Evolutionary conservation across 2,888 invertebrate species (phyloP).

Genomic region (Rotaria macrura): DNA sequence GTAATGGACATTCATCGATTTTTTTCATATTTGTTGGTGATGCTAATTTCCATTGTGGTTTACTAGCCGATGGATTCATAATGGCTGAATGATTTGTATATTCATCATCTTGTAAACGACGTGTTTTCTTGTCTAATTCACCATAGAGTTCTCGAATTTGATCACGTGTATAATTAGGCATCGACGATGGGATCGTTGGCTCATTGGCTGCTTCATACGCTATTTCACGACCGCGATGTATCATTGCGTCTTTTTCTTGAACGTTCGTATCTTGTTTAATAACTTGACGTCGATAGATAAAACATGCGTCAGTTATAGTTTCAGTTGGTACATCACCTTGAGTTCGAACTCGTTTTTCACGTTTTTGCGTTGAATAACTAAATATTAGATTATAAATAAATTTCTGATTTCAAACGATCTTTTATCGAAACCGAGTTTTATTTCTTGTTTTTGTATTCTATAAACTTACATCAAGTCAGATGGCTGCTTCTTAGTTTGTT

Average conservation of each 20-base stretch:
- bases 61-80: not conserved
- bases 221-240: not conserved
- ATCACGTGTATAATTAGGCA: not conserved
- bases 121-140: slow-evolving; percentile 10
- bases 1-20: not conserved
- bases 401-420: too few relatives aligned
- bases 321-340: too few relatives aligned
- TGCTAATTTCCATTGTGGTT: not conserved
- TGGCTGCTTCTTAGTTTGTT: not conserved
- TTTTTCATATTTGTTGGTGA: not conserved
- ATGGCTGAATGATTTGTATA: not conserved
- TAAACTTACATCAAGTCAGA: not conserved
- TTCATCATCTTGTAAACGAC: not conserved
- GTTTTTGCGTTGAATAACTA: not conserved
- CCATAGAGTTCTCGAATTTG: slow-evolving; percentile 10
- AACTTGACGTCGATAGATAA: not conserved
- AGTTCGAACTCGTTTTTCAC: not conserved
- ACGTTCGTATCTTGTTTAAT: too few relatives aligned
- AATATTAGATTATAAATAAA: not conserved
- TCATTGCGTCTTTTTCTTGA: not conserved
- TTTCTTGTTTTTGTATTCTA: too few relatives aligned
- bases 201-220: not conserved
- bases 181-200: not conserved
- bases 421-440: not conserved
- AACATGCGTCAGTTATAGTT: not conserved